phyloP scores from a whole-genome alignment of 2,113 vertebrate species.

The Pachycephala philippinensis region DNA sequence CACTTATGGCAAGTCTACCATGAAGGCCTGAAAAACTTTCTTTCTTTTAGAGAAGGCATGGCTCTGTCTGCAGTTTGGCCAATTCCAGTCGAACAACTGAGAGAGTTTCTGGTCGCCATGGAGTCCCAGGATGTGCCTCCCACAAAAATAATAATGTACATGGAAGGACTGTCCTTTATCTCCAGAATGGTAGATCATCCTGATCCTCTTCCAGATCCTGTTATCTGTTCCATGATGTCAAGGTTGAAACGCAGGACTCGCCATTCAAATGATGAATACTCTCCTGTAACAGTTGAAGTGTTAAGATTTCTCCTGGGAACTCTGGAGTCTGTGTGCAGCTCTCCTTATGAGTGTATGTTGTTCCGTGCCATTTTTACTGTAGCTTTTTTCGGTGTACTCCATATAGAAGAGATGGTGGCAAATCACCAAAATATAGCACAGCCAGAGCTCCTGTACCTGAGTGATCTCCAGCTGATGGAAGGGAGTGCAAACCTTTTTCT shows the following conservation, averaged over 20 bases:
- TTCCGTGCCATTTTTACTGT: conserved; percentile 30
- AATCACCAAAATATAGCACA: neutral
- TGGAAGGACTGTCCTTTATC: conserved; percentile 26
- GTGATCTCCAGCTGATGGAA: neutral
- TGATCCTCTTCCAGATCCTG: conserved; percentile 26
- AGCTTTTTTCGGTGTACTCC: conserved; percentile 3
- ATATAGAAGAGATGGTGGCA: neutral
- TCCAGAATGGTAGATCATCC: neutral
- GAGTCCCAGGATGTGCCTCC: neutral
- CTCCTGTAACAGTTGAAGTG: conserved; percentile 8
- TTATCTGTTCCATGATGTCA: neutral
- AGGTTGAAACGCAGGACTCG: neutral
- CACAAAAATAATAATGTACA: neutral
- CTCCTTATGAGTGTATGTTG: neutral
- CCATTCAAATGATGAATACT: neutral
- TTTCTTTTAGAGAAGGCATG: neutral
- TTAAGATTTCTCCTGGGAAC: conserved; percentile 11
- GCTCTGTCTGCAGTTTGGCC: neutral
- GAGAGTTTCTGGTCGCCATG: neutral
- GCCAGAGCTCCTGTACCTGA: neutral
- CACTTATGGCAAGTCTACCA: neutral
- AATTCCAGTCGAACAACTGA: conserved; percentile 4
- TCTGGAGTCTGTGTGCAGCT: conserved; percentile 21
- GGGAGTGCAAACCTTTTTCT: neutral
- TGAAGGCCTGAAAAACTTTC: neutral